A percentile compares a stretch with the other conserved stretches of the same genome.
phyloP scores from a whole-genome alignment of 2,888 invertebrate species.

The Tenthredo mesomela region DNA sequence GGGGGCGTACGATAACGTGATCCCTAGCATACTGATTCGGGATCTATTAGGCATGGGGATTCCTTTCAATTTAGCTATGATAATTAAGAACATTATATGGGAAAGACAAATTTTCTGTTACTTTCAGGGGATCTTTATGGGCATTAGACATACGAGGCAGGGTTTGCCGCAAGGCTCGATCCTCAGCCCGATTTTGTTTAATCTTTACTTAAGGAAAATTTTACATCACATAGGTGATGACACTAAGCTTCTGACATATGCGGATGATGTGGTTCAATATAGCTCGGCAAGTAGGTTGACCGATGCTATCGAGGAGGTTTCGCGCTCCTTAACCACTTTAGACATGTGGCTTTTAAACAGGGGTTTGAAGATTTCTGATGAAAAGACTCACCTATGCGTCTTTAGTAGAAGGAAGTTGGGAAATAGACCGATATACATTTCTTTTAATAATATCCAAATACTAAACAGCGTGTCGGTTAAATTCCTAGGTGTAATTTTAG shows the following conservation, averaged over 20 bases:
- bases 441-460: background rate
- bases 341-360: background rate
- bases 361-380: too few relatives aligned
- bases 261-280: slow-evolving; percentile 9
- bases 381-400: slow-evolving; percentile 33
- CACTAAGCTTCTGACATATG: background rate
- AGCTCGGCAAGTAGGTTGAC: background rate
- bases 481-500: slow-evolving; percentile 43
- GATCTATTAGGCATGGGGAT: slow-evolving; percentile 30
- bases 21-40: slow-evolving; percentile 12
- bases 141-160: background rate
- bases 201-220: slow-evolving; percentile 9
- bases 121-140: background rate
- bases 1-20: slow-evolving; percentile 55
- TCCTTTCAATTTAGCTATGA: background rate
- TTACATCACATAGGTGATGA: background rate
- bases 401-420: slow-evolving; percentile 15
- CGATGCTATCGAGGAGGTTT: background rate
- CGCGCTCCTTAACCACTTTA: background rate
- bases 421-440: background rate
- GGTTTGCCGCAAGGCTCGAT: slow-evolving; percentile 16
- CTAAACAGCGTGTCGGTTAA: background rate
- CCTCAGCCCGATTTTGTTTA: slow-evolving; percentile 27
- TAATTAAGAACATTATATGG: background rate
- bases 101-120: background rate